phyloP scores from a whole-genome alignment of 2,888 invertebrate species.

The Agrotis clavis region DNA sequence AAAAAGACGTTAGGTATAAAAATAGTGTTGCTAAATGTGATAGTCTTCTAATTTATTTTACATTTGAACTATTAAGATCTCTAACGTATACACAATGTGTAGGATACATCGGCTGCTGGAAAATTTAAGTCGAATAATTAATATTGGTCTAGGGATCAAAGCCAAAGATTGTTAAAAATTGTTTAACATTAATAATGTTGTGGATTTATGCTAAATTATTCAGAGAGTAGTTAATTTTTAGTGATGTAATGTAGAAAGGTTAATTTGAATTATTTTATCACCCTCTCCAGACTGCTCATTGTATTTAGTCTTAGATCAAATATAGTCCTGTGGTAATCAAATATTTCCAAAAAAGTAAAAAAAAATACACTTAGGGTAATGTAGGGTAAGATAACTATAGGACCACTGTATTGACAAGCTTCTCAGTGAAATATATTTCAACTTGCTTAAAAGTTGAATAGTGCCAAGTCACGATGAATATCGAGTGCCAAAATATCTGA shows the following conservation, averaged over 20 bases:
- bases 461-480: slow-evolving; percentile 82
- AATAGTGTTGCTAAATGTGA: slow-evolving; percentile 91
- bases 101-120: slow-evolving; percentile 84
- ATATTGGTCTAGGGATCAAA: slow-evolving; percentile 96
- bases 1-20: slow-evolving; percentile 89
- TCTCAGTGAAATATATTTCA: slow-evolving; percentile 77
- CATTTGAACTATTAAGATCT: slow-evolving; percentile 86
- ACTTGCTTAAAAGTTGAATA: slow-evolving; percentile 71
- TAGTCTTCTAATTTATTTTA: slow-evolving; percentile 90
- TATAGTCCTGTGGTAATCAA: slow-evolving; percentile 87
- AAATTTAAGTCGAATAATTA: slow-evolving; percentile 84
- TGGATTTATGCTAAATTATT: slow-evolving; percentile 90
- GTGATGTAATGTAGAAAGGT: slow-evolving; percentile 82
- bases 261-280: slow-evolving; percentile 85
- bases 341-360: slow-evolving; percentile 86
- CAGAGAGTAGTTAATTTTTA: slow-evolving; percentile 88
- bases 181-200: slow-evolving; percentile 90
- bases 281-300: slow-evolving; percentile 91
- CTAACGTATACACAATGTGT: slow-evolving; percentile 82
- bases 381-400: slow-evolving; percentile 85
- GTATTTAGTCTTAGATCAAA: slow-evolving; percentile 87
- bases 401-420: slow-evolving; percentile 84
- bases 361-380: slow-evolving; percentile 84
- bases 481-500: slow-evolving; percentile 83
- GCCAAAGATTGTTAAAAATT: slow-evolving; percentile 95